phyloP scores from a whole-genome alignment of 2,113 vertebrate genomes.

The Nothocercus nigrocapillus region DNA sequence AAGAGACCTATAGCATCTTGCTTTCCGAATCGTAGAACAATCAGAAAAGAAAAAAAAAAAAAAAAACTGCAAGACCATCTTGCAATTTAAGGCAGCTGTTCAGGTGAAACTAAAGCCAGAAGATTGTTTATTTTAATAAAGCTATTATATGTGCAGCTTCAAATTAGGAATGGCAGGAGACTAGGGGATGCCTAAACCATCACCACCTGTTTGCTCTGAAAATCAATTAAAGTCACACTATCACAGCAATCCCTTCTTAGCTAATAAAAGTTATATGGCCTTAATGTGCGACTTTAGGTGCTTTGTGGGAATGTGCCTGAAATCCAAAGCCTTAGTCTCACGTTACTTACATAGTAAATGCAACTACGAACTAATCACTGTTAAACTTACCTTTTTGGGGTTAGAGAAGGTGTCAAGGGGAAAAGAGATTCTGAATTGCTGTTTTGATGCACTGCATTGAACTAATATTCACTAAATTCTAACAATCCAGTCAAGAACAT shows the following conservation, averaged over 20 bases:
- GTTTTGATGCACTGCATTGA: constrained; percentile 69
- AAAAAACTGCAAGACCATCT: constrained; percentile 7
- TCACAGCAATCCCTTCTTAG: constrained; percentile 52
- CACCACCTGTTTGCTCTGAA: constrained; percentile 77
- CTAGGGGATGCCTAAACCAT: constrained; percentile 67
- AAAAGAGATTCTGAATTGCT: background rate
- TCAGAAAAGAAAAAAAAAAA: background rate
- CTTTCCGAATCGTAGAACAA: constrained; percentile 22
- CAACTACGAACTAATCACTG: constrained; percentile 30
- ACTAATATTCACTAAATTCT: constrained; percentile 77
- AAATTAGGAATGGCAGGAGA: constrained; percentile 73
- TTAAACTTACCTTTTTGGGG: constrained; percentile 68
- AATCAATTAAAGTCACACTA: constrained; percentile 80
- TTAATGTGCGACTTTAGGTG: constrained; percentile 19
- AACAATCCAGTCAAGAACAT: constrained; percentile 75
- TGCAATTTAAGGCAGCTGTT: constrained; percentile 68
- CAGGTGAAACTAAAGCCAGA: constrained; percentile 67
- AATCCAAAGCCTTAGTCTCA: constrained; percentile 62
- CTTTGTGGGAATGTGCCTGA: constrained; percentile 54
- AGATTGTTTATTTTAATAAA: constrained; percentile 79
- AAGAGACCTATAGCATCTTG: background rate
- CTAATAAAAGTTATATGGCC: constrained; percentile 74
- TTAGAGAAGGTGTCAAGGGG: constrained; percentile 8
- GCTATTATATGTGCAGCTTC: constrained; percentile 56
- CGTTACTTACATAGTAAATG: constrained; percentile 4